These are phyloP conservation scores for Perca schrenkii DNA, from an alignment of 2,113 vertebrate genomes.

Conservation along the genomic window DNA sequence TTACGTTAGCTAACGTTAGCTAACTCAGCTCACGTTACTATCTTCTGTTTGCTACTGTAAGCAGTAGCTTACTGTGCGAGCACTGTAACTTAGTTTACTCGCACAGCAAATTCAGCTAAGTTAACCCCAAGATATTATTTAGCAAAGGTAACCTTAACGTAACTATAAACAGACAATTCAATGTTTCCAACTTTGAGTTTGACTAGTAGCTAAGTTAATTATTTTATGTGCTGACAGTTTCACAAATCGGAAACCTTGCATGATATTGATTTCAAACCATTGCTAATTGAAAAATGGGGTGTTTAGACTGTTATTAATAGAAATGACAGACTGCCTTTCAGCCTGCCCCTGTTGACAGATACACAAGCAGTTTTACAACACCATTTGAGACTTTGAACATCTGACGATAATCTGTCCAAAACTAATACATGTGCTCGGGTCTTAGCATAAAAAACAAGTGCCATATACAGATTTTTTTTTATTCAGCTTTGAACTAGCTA, in stretches of 20 bases:
- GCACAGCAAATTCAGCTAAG: neutral
- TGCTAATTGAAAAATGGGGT: neutral
- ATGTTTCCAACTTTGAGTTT: neutral
- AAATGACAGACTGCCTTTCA: neutral
- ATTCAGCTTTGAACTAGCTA: constrained; percentile 9
- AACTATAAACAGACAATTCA: neutral
- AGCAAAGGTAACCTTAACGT: neutral
- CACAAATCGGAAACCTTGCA: neutral
- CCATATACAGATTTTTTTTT: neutral
- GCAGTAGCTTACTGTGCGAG: too few relatives aligned
- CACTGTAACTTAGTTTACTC: neutral
- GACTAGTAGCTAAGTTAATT: fast-evolving
- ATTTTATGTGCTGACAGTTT: neutral
- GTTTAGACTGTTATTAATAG: neutral
- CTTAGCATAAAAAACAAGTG: neutral
- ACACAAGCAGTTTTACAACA: neutral
- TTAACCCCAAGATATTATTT: neutral
- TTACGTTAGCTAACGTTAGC: neutral
- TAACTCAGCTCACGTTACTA: neutral
- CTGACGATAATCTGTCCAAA: neutral
- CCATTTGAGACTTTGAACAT: constrained; percentile 42
- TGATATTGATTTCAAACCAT: neutral
- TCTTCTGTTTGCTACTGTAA: neutral
- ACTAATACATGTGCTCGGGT: neutral
- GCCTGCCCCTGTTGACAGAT: neutral